A percentile compares a stretch with the other conserved stretches of the same genome.
phyloP scores from a whole-genome alignment of 2,797 vertebrate species.

The Lacerta viridis region DNA sequence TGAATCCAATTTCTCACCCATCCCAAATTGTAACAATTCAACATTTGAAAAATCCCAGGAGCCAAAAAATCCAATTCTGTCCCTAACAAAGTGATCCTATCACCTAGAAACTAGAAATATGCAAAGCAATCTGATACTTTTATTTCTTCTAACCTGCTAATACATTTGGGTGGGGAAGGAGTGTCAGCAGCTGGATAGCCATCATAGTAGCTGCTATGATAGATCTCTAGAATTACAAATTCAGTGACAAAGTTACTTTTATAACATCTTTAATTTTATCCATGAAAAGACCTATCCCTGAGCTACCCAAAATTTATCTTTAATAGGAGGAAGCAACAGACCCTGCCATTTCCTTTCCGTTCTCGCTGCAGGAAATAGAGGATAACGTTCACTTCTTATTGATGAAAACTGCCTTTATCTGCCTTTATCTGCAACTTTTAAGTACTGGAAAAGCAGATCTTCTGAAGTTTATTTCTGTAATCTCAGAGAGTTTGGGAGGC shows the following conservation, averaged over 20 bases:
- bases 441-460: not conserved
- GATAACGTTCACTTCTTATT: not conserved
- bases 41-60: not conserved
- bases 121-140: not conserved
- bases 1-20: no score
- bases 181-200: no score
- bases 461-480: not conserved
- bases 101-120: not conserved
- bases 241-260: not conserved
- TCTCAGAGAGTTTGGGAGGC: not conserved
- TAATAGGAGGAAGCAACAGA: not conserved
- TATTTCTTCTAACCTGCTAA: not conserved
- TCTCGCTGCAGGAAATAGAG: not conserved
- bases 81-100: not conserved
- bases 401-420: not conserved
- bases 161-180: not conserved
- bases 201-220: not conserved
- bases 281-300: not conserved
- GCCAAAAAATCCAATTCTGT: not conserved
- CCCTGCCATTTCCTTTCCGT: not conserved
- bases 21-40: no score
- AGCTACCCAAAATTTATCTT: not conserved
- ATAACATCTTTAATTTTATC: not conserved
- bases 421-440: not conserved
- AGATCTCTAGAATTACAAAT: not conserved